A percentile compares a stretch with the other conserved stretches of the same genome.
phyloP scores from a whole-genome alignment of 2,888 invertebrate genomes.

The Scaptomyza tumidula region DNA sequence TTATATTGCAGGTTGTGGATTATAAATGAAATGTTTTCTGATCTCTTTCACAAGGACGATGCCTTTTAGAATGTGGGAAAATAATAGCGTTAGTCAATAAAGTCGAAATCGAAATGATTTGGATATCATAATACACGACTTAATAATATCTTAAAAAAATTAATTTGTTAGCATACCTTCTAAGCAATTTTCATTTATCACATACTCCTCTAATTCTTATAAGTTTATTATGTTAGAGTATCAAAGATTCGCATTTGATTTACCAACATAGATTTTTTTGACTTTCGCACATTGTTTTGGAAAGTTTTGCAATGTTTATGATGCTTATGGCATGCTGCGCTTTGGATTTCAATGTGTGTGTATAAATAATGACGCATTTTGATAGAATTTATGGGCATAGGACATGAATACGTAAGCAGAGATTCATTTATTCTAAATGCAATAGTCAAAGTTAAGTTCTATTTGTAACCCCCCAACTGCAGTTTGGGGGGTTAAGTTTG shows the following conservation, averaged over 20 bases:
- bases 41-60: too few relatives aligned
- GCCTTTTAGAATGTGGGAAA: too few relatives aligned
- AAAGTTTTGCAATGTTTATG: conserved; percentile 35
- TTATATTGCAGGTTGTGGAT: background rate
- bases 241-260: background rate
- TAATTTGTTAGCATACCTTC: background rate
- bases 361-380: conserved; percentile 56
- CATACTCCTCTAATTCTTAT: too few relatives aligned
- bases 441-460: conserved; percentile 8
- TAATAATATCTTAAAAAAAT: too few relatives aligned
- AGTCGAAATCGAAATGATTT: too few relatives aligned
- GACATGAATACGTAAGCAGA: conserved; percentile 28
- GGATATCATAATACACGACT: too few relatives aligned
- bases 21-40: background rate
- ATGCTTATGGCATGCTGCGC: conserved; percentile 57
- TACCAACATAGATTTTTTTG: conserved; percentile 3
- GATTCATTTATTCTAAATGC: conserved; percentile 8
- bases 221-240: background rate
- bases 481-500: background rate
- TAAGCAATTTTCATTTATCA: too few relatives aligned
- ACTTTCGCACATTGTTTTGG: conserved; percentile 20
- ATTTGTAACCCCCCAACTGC: too few relatives aligned
- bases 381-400: conserved; percentile 44
- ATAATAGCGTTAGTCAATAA: too few relatives aligned
- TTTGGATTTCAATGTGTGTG: conserved; percentile 40